Evolutionary conservation across 2,113 vertebrate genomes (phyloP).

Genomic region (Lethenteron reissneri): DNA sequence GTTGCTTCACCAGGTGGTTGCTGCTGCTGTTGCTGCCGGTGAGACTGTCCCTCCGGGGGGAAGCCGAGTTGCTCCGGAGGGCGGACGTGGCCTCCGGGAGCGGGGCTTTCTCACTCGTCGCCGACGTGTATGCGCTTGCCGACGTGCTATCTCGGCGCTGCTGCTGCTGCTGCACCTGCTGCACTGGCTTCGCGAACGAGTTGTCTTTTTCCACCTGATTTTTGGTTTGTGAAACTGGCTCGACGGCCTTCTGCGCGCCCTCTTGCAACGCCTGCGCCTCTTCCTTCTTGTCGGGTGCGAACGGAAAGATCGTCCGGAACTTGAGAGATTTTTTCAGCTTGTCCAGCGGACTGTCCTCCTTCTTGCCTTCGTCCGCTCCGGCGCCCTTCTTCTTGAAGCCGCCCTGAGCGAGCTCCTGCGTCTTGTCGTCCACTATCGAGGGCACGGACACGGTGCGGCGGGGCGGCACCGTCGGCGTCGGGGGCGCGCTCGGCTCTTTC

Average conservation of each 20-base stretch:
- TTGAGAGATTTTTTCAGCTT: neutral
- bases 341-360: constrained; percentile 3
- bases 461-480: no score
- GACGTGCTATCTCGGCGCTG: neutral
- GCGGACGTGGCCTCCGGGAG: no score
- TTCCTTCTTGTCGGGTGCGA: neutral
- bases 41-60: no score
- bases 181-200: neutral
- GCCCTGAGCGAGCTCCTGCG: neutral
- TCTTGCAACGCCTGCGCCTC: constrained; percentile 1
- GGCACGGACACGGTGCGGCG: neutral
- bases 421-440: neutral
- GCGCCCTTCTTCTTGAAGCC: neutral
- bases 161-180: neutral
- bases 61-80: no score
- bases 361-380: neutral
- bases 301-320: neutral
- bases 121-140: neutral
- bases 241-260: neutral
- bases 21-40: neutral
- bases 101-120: no score
- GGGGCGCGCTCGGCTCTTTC: neutral
- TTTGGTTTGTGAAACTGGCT: neutral
- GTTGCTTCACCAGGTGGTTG: neutral
- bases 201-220: neutral